Base-by-base conservation (phyloP, 1,140 invertebrate genomes). In the Asobara japonica region DNA sequence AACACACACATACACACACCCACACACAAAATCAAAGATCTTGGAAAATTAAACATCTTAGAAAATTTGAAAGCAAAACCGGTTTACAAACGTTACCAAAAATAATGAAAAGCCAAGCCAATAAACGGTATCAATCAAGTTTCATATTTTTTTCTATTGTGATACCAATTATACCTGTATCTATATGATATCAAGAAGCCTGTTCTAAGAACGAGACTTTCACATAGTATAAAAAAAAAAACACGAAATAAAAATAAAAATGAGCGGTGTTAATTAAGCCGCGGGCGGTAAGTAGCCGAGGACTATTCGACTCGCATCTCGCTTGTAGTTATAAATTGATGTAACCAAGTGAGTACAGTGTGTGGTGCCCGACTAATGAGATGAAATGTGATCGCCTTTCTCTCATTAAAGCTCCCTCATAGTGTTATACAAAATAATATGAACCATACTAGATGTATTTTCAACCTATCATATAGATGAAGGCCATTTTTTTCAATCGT, bases 361-460 rank as follows among this genome's bases (percentile, higher is more conserved):
- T 64, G 65, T 51, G 62, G 65, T n/a, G 61, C 45, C 67, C 78
- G 70, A 74, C 81, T 84, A 84, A 84, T 83, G 82, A 83, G 80
- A 83, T 82, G 80, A 84, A 84, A 83, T 81, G 82, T 78, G 81
- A 84, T 84, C 80, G 82, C 82, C 82, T 84, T 84, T 84, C 82
- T 82, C 82, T 84, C 81, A 82, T 84, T 84, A 84, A 79, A 79
- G 62, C 64, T 66, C 74, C 75, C 38, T 56, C 60, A 72, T 75
- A 61, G 66, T 60, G 36, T n/a, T 30, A 61, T 62, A 72, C 65
- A 56, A 74, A 76, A 78, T 79, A 76, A 79, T 81, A 77, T 82
- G n/a, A 76, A 74, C 76, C 64, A 30, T n/a, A 29, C 20, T 65
- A 41, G 38, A 41, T 69, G 65, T 71, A 45, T 31, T 61, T 38